phyloP scores from a whole-genome alignment of 2,113 vertebrate species.

The Isichthys henryi region DNA sequence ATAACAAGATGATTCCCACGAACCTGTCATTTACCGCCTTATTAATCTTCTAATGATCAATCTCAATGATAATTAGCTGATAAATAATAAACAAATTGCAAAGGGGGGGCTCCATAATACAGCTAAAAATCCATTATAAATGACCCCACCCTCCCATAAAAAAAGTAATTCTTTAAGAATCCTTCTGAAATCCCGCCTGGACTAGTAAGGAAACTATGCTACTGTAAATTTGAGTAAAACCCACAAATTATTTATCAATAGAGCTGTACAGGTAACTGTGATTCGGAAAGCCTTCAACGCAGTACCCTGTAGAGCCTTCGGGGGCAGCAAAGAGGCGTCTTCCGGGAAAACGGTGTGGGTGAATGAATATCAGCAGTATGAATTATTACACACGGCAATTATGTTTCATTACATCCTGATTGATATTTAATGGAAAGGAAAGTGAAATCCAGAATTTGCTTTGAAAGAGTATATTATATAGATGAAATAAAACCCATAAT shows the following conservation, averaged over 20 bases:
- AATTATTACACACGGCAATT: not conserved
- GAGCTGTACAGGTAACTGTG: not conserved
- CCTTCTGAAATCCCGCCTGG: not conserved
- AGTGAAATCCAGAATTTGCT: conserved; percentile 2
- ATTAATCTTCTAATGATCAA: conserved; percentile 2
- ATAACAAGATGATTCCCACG: not conserved
- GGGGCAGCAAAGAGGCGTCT: not conserved
- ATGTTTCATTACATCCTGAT: not conserved
- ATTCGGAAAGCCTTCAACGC: not conserved
- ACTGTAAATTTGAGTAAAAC: not conserved
- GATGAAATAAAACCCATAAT: not conserved
- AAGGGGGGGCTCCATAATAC: not conserved
- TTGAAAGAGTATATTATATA: conserved; percentile 7
- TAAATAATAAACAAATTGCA: conserved; percentile 3
- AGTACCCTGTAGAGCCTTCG: not conserved
- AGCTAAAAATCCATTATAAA: not conserved
- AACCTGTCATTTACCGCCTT: not conserved
- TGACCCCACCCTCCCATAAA: not conserved
- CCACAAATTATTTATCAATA: not conserved
- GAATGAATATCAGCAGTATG: not conserved
- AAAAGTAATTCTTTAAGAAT: not conserved
- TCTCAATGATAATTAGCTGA: not conserved
- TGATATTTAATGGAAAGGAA: conserved; percentile 6
- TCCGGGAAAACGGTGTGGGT: not conserved
- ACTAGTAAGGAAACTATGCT: not conserved